phyloP scores from a whole-genome alignment of 2,888 invertebrate genomes.

The Idaea biselata region DNA sequence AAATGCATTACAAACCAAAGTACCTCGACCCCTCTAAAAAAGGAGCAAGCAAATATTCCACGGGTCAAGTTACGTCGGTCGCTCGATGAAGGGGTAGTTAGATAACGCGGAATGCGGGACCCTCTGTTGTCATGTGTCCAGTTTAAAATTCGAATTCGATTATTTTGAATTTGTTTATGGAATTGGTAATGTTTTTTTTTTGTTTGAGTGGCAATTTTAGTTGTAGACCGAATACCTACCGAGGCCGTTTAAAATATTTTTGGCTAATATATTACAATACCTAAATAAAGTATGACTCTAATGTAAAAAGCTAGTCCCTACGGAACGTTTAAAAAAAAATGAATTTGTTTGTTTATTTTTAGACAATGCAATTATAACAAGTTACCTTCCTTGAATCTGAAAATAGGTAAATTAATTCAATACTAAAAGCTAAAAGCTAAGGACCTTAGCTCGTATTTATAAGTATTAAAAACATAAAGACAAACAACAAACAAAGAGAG shows the following conservation, averaged over 20 bases:
- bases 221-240: not conserved
- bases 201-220: not conserved
- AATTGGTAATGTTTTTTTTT: slow-evolving; percentile 29
- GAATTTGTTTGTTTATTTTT: no score
- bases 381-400: no score
- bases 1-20: slow-evolving; percentile 71
- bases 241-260: not conserved
- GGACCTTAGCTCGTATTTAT: no score
- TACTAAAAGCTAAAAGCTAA: no score
- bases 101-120: slow-evolving; percentile 59
- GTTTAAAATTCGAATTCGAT: slow-evolving; percentile 37
- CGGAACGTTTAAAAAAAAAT: no score
- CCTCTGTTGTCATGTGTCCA: slow-evolving; percentile 64
- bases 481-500: no score
- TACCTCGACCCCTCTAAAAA: slow-evolving; percentile 58
- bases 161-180: slow-evolving; percentile 51
- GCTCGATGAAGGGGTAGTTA: slow-evolving; percentile 52
- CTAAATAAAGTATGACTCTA: no score
- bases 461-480: no score
- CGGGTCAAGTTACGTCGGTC: slow-evolving; percentile 57
- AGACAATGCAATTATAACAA: no score
- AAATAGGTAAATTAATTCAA: no score
- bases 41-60: slow-evolving; percentile 44
- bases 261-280: no score
- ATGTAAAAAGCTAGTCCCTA: no score